Evolutionary conservation across 2,888 invertebrate genomes (phyloP), one percentile per base, ranked within the genome.

Genomic region (Pyrrhia umbra): DNA sequence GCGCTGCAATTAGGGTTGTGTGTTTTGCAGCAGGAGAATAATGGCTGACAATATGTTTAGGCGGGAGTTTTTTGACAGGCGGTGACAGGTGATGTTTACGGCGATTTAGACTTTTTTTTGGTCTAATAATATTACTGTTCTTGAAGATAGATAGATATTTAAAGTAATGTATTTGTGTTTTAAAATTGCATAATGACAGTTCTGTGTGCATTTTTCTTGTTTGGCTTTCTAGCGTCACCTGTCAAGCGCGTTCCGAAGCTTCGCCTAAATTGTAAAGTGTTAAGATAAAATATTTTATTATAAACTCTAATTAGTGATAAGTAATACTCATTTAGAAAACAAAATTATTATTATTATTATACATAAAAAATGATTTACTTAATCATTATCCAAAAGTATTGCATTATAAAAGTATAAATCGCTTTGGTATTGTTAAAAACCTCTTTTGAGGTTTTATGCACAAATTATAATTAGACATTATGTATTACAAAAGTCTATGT

Each of bases 11-110:
- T 73, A 66, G 85, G 89, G 89, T 87, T 86, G 90, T 83, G 86
- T 75, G 80, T 72, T 77, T 69, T 76, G 91, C 89, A 81, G 92
- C 91, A 93, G 94, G 94, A 94, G 94, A 94, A 90, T 94, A 94
- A 94, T 91, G 86, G 94, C 86, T 89, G 91, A 93, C 88, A 91
- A 90, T 91, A 91, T 86, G 70, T 76, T 81, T 67, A 79, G 70
- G 52, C 54, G 57, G 25, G 69, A 80, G 76, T 43, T 47, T 60
- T 20, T 72, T 68, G 55, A 66, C 68, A 72, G 68, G 63, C 61
- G 54, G 54, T 34, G 42, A 56, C 20, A 4, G 23, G 34, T 34
- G n/a, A 34, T n/a, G n/a, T 34, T n/a, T n/a, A 34, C n/a, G 27
- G 21, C 30, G 46, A 46, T 9, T 4, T 49, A 49, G 34, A 10